These are phyloP conservation scores for Gymnobelideus leadbeateri DNA, from an alignment of 2,113 vertebrate species.

Conservation along the genomic window DNA sequence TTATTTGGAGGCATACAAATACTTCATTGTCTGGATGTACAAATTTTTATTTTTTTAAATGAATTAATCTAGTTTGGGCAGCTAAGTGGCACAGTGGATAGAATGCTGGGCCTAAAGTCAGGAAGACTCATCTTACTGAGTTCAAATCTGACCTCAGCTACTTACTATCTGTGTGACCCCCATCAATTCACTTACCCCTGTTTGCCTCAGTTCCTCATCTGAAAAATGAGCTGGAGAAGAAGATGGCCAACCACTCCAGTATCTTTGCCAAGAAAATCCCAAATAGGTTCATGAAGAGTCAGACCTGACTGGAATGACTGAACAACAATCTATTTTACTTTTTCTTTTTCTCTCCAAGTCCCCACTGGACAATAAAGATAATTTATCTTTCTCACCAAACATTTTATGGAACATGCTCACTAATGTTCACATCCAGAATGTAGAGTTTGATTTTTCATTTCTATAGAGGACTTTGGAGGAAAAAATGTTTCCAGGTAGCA, in stretches of 20 bases:
- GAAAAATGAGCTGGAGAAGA: no score
- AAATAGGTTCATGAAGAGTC: neutral
- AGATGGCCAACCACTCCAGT: no score
- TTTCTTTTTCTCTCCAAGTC: neutral
- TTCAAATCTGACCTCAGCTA: neutral
- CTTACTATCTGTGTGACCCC: neutral
- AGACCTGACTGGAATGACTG: neutral
- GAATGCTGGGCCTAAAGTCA: no score
- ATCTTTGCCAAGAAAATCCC: neutral
- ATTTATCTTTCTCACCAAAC: neutral
- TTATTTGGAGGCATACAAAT: constrained; percentile 22
- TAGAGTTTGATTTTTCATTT: constrained; percentile 45
- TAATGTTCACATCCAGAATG: neutral
- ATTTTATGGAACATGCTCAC: neutral
- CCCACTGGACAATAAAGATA: neutral
- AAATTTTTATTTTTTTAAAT: neutral
- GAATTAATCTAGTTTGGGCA: neutral
- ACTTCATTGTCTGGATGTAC: neutral
- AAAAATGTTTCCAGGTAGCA: neutral
- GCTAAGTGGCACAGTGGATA: neutral
- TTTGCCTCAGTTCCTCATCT: no score
- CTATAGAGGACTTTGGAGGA: constrained; percentile 15
- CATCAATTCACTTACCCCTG: no score
- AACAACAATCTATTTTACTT: neutral
- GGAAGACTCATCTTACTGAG: neutral